Base-by-base conservation (phyloP, 2,888 invertebrate species). In the Mamestra brassicae region DNA sequence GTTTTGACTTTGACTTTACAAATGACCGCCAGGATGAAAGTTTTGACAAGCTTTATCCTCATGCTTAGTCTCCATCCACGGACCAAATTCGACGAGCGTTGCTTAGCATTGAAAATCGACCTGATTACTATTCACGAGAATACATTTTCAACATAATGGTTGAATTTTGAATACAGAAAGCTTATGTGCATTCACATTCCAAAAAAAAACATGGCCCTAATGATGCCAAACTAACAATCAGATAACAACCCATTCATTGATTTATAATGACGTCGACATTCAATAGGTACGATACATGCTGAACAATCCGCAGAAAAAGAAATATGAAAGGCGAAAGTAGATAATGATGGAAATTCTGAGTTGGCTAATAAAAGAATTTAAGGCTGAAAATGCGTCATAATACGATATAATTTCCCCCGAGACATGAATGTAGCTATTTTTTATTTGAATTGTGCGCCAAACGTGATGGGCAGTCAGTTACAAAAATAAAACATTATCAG, bases 381-480 rank as follows among this genome's bases (percentile, higher is more conserved):
- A 73, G 69, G 66, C 55, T 71, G 75, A 61, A 78, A 81, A 80
- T 82, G 89, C 89, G 87, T 90, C 89, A 91, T 90, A 88, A 90
- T 88, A 81, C 81, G 85, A 84, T 85, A 83, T 91, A 89, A 93
- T 92, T 92, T 92, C 92, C 91, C 92, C 50, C 0, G 90, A 87
- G 92, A 77, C 42, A 36, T 34, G 71, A 78, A 84, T 76, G 78
- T 74, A 66, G 81, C 69, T 84, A 86, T 83, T 89, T 87, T 84
- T 13, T 47, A 81, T 85, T 78, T 3, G 17, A 60, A 65, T 65
- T 73, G 68, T 62, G 50, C 71, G 47, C 26, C 34, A 71, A 78
- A 81, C 69, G 66, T 71, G 74, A 81, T 83, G 78, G 70, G 64
- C 72, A 76, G 71, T 65, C 45, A 67, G 62, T 60, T 66, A 63